Conservation (phyloP, 2,113 vertebrate genomes). For the Chloropsis hardwickii region DNA sequence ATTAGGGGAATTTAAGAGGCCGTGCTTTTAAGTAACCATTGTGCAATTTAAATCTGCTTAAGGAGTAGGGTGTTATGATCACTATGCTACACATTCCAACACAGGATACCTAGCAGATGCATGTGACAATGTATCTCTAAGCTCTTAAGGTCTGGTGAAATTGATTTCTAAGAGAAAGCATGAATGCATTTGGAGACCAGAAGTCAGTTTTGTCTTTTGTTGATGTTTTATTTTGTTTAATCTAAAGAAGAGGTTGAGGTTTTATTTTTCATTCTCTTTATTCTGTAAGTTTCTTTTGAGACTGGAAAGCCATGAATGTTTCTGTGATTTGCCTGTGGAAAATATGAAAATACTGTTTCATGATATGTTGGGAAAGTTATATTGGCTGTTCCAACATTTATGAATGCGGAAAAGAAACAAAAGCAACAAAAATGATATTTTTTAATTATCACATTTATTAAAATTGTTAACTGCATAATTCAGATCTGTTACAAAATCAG, state of each 20-base stretch:
- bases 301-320: background rate
- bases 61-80: background rate
- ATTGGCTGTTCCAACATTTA: background rate
- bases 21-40: background rate
- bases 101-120: background rate
- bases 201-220: background rate
- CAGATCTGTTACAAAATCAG: background rate
- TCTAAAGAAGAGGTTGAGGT: background rate
- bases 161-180: background rate
- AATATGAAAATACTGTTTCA: background rate
- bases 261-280: background rate
- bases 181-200: background rate
- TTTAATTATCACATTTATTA: slow-evolving; percentile 1
- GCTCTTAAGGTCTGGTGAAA: background rate
- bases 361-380: slow-evolving; percentile 31
- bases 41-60: background rate
- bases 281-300: slow-evolving; percentile 22
- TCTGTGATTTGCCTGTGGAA: slow-evolving; percentile 36
- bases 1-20: background rate
- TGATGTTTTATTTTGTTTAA: slow-evolving; percentile 1
- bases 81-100: rapidly evolving
- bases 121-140: background rate
- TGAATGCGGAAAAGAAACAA: background rate
- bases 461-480: background rate
- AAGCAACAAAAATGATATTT: background rate